These are phyloP conservation scores for Vanessa cardui DNA, from an alignment of 2,888 invertebrate genomes.

Conservation along the genomic window DNA sequence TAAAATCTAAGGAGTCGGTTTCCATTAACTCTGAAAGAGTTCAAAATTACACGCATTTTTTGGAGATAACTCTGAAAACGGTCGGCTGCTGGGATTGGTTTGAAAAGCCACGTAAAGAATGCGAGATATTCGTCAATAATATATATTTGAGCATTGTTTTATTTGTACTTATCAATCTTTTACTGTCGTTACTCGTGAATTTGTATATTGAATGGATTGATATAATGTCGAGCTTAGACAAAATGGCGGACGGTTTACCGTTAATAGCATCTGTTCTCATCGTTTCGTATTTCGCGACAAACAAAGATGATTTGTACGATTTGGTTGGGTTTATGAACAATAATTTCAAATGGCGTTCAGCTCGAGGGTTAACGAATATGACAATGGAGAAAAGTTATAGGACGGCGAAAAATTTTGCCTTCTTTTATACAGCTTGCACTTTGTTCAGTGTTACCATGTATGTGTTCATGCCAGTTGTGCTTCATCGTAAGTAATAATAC, in stretches of 20 bases:
- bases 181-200: conserved; percentile 53
- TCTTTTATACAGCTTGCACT: conserved; percentile 66
- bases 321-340: conserved; percentile 59
- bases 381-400: conserved; percentile 64
- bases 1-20: conserved; percentile 26
- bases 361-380: conserved; percentile 70
- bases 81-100: conserved; percentile 72
- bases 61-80: conserved; percentile 60
- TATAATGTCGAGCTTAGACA: conserved; percentile 62
- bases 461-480: conserved; percentile 57
- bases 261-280: conserved; percentile 59
- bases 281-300: conserved; percentile 60
- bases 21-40: conserved; percentile 46
- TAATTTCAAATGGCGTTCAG: conserved; percentile 68
- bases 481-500: conserved; percentile 73
- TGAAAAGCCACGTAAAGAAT: conserved; percentile 46
- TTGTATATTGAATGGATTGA: conserved; percentile 64
- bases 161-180: conserved; percentile 53
- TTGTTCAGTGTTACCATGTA: conserved; percentile 71
- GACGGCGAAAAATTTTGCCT: conserved; percentile 61
- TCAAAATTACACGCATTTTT: conserved; percentile 56
- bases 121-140: conserved; percentile 55
- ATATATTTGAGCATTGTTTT: conserved; percentile 59
- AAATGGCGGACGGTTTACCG: conserved; percentile 66
- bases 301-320: conserved; percentile 59